Percentiles rank a stretch among this genome's conserved stretches.
Conservation (phyloP, 2,888 invertebrate genomes). For the Embidobia sp. region DNA sequence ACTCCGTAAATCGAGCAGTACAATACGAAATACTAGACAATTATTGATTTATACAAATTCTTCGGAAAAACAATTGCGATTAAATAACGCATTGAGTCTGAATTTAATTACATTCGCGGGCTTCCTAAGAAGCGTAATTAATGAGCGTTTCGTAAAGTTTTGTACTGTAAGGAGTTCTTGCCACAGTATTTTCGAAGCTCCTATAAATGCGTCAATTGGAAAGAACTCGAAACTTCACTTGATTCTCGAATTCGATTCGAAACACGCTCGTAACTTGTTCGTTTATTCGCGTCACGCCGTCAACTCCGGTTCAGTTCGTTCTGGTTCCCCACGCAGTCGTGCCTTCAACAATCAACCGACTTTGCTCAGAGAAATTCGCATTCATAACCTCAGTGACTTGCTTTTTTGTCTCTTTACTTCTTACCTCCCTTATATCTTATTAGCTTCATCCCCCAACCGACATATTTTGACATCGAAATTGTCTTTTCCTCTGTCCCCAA, state of each 20-base stretch:
- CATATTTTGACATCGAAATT: slow-evolving; percentile 72
- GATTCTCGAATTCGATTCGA: slow-evolving; percentile 72
- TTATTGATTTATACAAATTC: slow-evolving; percentile 34
- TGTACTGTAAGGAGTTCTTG: slow-evolving; percentile 40
- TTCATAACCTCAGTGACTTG: slow-evolving; percentile 75
- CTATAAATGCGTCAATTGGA: slow-evolving; percentile 64
- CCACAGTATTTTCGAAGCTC: slow-evolving; percentile 60
- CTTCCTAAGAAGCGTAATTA: slow-evolving; percentile 50
- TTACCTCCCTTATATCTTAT: slow-evolving; percentile 56
- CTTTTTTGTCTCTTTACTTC: slow-evolving; percentile 58
- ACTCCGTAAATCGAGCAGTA: slow-evolving; percentile 5
- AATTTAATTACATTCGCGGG: slow-evolving; percentile 45
- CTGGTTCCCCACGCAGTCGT: slow-evolving; percentile 65
- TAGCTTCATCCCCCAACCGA: slow-evolving; percentile 47
- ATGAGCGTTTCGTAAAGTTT: slow-evolving; percentile 58
- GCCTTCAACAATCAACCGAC: slow-evolving; percentile 74
- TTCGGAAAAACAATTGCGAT: slow-evolving; percentile 38
- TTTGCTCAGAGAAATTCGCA: slow-evolving; percentile 74
- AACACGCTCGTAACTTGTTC: slow-evolving; percentile 74
- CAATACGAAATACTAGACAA: not conserved
- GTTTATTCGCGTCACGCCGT: slow-evolving; percentile 78
- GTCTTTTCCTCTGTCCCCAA: slow-evolving; percentile 70
- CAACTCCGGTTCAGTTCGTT: slow-evolving; percentile 62
- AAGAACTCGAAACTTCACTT: slow-evolving; percentile 54
- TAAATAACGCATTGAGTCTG: slow-evolving; percentile 45